Evolutionary conservation across 2,113 vertebrate species (phyloP), one percentile per base, ranked within the genome.

Genomic region (Lophura nycthemera): DNA sequence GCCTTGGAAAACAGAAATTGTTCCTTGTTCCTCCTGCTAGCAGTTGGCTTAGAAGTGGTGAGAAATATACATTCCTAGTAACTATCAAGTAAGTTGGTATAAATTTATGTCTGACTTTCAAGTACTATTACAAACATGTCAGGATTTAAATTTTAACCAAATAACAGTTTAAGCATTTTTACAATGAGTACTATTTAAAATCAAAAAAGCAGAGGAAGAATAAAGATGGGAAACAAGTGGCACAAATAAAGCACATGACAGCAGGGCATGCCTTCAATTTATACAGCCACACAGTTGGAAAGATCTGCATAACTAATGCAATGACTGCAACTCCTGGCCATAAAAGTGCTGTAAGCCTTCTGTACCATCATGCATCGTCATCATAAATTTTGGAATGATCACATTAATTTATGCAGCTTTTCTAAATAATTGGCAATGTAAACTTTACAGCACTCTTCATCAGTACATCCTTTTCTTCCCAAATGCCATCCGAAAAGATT

Each of bases 161-260:
- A 52, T 50, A 83, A 50, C 67, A 71, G 79, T 34, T 18, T 20
- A 73, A 66, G 40, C 36, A 38, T 45, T 83, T 67, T 42, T 30
- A 80, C 30, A 65, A 47, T 18, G 4, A 94, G 87, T 38, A 57
- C 7, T 8, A 63, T 65, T 90, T 27, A 69, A 92, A 73, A 29
- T 32, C 67, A 67, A 60, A 84, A 81, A 81, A 45, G n/a, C 8
- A 47, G 61, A 63, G 11, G 42, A 81, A 79, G 52, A 89, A 74
- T 89, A 94, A 69, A 89, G 87, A 72, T 72, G 76, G 89, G 89
- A 96, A 96, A 81, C 54, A 95, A 95, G 50, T 25, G 60, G 75
- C 59, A 63, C 89, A 79, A 95, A 91, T 73, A 97, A 96, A 95
- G 40, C 61, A 90, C 0, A 8, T 61, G 48, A 64, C 40, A 83